Evolutionary conservation across 2,888 invertebrate species (phyloP).

Genomic region (Megastigmus dorsalis): DNA sequence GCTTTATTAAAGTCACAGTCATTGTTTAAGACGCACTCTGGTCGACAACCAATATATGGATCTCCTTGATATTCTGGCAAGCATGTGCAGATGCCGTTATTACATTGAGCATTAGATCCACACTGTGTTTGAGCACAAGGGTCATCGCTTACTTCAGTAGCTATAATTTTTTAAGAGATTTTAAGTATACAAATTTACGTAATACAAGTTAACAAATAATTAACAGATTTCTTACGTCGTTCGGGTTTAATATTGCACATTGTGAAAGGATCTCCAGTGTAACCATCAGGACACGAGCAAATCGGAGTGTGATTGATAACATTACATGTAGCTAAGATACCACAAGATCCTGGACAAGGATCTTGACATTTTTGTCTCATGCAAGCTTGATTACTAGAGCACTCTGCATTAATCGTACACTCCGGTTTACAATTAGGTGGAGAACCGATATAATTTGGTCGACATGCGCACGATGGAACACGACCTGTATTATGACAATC

Average conservation of each 20-base stretch:
- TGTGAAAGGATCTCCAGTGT: slow-evolving; percentile 88
- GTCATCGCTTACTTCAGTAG: neutral
- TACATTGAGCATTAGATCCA: slow-evolving; percentile 81
- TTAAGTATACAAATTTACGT: neutral
- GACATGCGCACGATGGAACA: slow-evolving; percentile 89
- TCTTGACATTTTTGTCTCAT: slow-evolving; percentile 86
- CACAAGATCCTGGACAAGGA: slow-evolving; percentile 90
- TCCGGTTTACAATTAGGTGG: slow-evolving; percentile 90
- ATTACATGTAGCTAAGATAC: slow-evolving; percentile 85
- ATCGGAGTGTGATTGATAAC: slow-evolving; percentile 89
- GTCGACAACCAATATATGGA: slow-evolving; percentile 81
- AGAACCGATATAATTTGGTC: slow-evolving; percentile 83
- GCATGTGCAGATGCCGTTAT: slow-evolving; percentile 75
- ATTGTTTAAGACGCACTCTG: slow-evolving; percentile 81
- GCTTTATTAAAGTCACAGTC: slow-evolving; percentile 80
- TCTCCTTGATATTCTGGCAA: slow-evolving; percentile 76
- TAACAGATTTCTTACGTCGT: slow-evolving; percentile 57
- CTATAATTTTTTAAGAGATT: neutral
- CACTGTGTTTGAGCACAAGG: slow-evolving; percentile 81
- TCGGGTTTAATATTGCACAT: slow-evolving; percentile 81
- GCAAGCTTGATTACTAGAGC: slow-evolving; percentile 83
- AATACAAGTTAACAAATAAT: slow-evolving; percentile 46
- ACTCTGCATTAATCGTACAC: slow-evolving; percentile 83
- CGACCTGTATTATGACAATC: slow-evolving; percentile 85
- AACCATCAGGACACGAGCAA: slow-evolving; percentile 87